These are phyloP conservation scores for Chlorops oryzae DNA, from an alignment of 1,140 invertebrate species.

Conservation along the genomic window DNA sequence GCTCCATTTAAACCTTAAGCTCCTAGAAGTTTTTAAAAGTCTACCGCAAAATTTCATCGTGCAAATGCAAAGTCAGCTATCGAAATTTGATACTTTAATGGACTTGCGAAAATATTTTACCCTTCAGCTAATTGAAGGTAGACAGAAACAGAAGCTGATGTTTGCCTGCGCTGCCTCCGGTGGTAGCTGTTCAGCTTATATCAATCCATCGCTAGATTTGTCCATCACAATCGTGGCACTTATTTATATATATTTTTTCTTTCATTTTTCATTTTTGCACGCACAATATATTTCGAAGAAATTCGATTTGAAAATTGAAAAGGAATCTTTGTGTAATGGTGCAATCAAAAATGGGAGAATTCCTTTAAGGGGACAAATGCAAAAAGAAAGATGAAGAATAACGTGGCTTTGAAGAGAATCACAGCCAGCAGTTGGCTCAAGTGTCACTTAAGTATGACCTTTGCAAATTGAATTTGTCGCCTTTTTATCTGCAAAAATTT, in stretches of 20 bases:
- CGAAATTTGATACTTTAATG: no score
- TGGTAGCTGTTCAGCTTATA: not conserved
- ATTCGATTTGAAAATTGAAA: slow-evolving; percentile 36
- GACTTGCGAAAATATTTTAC: no score
- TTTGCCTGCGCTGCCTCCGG: no score
- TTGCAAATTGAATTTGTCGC: slow-evolving; percentile 44
- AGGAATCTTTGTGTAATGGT: not conserved
- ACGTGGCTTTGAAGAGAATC: slow-evolving; percentile 36
- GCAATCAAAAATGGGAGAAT: not conserved
- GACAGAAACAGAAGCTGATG: no score
- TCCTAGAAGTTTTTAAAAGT: no score
- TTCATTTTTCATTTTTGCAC: slow-evolving; percentile 15
- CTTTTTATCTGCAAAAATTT: slow-evolving; percentile 44
- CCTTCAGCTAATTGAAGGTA: no score
- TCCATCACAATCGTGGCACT: not conserved
- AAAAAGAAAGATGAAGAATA: slow-evolving; percentile 28
- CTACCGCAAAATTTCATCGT: no score
- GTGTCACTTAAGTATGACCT: slow-evolving; percentile 42
- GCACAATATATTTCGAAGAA: slow-evolving; percentile 35
- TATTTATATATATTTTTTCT: not conserved
- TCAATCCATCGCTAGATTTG: not conserved
- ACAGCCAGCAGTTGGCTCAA: slow-evolving; percentile 29
- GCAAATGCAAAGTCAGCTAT: no score
- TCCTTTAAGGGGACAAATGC: slow-evolving; percentile 17
- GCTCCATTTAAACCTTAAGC: no score